phyloP scores from a whole-genome alignment of 1,140 invertebrate genomes.

The Pygmarrhopalites habei region DNA sequence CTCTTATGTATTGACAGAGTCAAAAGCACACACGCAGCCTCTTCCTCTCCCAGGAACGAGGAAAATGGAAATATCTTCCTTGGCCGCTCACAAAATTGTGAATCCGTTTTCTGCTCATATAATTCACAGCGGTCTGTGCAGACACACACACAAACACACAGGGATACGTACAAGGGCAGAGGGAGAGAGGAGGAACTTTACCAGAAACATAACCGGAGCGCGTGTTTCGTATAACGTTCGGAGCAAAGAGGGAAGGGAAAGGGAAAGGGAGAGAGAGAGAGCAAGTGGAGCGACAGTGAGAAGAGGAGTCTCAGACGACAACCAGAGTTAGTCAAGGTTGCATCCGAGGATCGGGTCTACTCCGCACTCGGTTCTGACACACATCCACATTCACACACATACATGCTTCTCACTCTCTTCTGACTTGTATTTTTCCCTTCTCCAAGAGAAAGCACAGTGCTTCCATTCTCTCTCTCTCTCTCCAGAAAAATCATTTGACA shows the following conservation, averaged over 20 bases:
- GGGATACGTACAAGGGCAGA: neutral
- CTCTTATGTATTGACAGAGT: neutral
- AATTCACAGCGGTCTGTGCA: neutral
- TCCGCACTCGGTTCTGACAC: no score
- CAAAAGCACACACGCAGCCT: neutral
- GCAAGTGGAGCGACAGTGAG: no score
- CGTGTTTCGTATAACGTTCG: neutral
- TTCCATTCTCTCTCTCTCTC: no score
- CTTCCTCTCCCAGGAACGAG: neutral
- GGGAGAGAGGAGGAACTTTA: neutral
- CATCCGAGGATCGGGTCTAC: no score
- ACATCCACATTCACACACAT: no score
- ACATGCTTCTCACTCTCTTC: no score
- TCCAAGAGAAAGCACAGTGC: no score
- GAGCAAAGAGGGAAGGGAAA: neutral
- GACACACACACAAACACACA: no score
- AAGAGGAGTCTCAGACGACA: no score
- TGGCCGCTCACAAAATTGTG: neutral
- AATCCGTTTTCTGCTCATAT: neutral
- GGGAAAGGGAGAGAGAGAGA: neutral
- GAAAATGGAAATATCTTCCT: neutral
- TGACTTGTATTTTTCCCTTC: no score
- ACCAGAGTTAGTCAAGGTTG: no score
- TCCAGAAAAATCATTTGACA: no score
- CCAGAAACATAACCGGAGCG: neutral